Evolutionary conservation across 1,140 invertebrate genomes (phyloP), one percentile per base, ranked within the genome.

Genomic region (Aphis gossypii): DNA sequence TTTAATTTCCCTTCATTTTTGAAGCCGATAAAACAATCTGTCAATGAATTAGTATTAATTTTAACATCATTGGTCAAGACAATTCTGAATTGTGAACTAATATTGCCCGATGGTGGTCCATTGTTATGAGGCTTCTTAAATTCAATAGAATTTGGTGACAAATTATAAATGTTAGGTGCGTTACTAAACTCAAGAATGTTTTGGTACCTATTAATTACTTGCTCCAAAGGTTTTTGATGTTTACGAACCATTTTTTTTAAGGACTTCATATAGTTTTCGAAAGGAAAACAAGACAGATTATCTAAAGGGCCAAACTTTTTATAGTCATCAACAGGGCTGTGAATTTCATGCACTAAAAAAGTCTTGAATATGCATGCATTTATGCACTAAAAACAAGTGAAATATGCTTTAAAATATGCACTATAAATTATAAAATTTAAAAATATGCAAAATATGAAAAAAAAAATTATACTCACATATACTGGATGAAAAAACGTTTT

Each of bases 151-250:
- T 44, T n/a, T n/a, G n/a, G n/a, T n/a, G n/a, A n/a, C n/a, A n/a
- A 41, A 84, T 41, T 38, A 38, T 14, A 84, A 0, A 84, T 41
- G 44, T 21, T 25, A 9, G 83, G 4, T 44, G 25, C 5, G 3
- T 9, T 44, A 84, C 83, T 44, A 84, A 84, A 84, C 41, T 21
- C 25, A 25, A 44, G 2, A 84, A 44, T 1, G 54, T 89, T 48
- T 48, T 89, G 25, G 35, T 54, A 54, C 4, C 87, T 30, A 18
- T 54, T 48, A 89, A 54, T 54, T 1, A 89, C 48, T 89, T 89
- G 87, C 35, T 89, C 46, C 35, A 89, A 35, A 30, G 87, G 87
- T 89, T 89, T 89, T n/a, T 89, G 30, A 38, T 89, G 87, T n/a
- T 89, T 89, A 38, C 87, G 30, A 21, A 89, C n/a, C 51, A 54